Evolutionary conservation across 2,888 invertebrate species (phyloP).

Genomic region (Mayetiola destructor): DNA sequence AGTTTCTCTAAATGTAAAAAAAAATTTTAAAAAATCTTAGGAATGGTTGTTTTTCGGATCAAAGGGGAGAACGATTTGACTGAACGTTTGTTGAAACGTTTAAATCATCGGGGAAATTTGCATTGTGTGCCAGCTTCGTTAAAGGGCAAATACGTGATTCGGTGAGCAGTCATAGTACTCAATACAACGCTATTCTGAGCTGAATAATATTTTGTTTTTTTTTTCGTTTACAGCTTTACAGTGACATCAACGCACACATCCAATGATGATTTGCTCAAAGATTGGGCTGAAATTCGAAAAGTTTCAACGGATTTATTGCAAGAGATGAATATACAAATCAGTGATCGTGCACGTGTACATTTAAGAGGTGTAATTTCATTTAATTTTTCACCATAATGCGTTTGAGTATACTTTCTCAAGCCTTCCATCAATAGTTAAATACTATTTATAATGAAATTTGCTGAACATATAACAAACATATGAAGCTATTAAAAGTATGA

Average conservation of each 20-base stretch:
- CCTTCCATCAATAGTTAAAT: too few species aligned
- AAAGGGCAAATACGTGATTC: slow-evolving; percentile 76
- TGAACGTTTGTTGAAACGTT: slow-evolving; percentile 68
- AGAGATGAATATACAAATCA: slow-evolving; percentile 42
- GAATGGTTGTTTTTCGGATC: slow-evolving; percentile 82
- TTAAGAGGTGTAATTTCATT: slow-evolving; percentile 68
- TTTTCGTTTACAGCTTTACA: slow-evolving; percentile 46
- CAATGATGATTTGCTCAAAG: slow-evolving; percentile 58
- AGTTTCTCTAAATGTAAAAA: too few species aligned
- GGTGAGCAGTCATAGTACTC: slow-evolving; percentile 28
- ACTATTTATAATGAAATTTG: too few species aligned
- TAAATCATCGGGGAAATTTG: slow-evolving; percentile 75
- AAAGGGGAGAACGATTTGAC: slow-evolving; percentile 75
- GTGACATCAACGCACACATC: slow-evolving; percentile 81
- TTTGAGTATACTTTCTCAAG: too few species aligned
- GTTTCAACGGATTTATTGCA: slow-evolving; percentile 57
- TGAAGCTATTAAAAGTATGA: too few species aligned
- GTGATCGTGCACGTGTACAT: slow-evolving; percentile 49
- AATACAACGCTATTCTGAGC: neutral
- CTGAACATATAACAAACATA: too few species aligned
- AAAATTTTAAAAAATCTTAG: too few species aligned
- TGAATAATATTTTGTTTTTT: neutral
- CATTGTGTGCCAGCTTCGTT: slow-evolving; percentile 92
- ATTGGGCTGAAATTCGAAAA: slow-evolving; percentile 72
- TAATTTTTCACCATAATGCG: too few species aligned